Conservation (phyloP, 2,888 invertebrate genomes). For the Lasioglossum leucozonium region DNA sequence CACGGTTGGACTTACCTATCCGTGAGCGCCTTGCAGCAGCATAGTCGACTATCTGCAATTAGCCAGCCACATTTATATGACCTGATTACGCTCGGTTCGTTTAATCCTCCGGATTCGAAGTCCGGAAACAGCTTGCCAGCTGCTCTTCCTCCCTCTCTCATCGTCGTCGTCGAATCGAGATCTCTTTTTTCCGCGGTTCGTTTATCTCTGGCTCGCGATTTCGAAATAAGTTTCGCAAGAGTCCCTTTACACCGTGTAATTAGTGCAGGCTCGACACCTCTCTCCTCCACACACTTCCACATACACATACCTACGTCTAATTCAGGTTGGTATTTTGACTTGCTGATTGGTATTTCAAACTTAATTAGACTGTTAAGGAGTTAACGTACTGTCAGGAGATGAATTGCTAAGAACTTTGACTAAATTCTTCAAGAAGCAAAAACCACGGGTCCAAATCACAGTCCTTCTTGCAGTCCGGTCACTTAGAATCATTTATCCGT, state of each 20-base stretch:
- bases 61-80: conserved; percentile 78
- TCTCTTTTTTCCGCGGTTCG: conserved; percentile 1
- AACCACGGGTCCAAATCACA: too few relatives aligned
- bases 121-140: conserved; percentile 33
- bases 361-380: too few relatives aligned
- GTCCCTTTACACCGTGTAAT: neutral
- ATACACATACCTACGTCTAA: neutral
- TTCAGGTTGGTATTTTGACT: too few relatives aligned
- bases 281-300: neutral
- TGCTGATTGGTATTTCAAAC: too few relatives aligned
- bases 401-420: neutral
- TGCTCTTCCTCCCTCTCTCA: neutral
- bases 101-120: conserved; percentile 55
- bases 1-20: conserved; percentile 47
- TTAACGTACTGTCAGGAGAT: neutral
- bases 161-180: neutral
- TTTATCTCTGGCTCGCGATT: conserved; percentile 19
- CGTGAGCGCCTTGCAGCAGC: conserved; percentile 42
- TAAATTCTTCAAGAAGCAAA: neutral
- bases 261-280: neutral
- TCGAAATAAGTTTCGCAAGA: conserved; percentile 5
- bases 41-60: conserved; percentile 72
- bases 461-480: neutral
- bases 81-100: conserved; percentile 73
- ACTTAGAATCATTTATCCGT: neutral